A percentile compares a stretch with the other conserved stretches of the same genome.
Conservation (phyloP, 2,888 invertebrate genomes). For the Nomada lathburiana region DNA sequence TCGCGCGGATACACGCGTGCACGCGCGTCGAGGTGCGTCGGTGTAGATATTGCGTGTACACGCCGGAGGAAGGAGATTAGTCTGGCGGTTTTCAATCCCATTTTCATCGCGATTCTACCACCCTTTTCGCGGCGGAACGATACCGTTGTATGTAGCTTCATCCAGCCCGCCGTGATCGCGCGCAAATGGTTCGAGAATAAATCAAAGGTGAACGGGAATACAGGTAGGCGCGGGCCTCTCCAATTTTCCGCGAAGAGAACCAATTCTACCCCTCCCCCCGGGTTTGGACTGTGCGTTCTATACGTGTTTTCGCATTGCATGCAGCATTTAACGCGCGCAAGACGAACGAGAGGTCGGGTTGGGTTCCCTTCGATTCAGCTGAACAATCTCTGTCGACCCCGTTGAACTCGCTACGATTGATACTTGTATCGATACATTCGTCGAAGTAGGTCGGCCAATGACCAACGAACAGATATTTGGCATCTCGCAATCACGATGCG, state of each 20-base stretch:
- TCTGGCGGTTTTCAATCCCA: conserved; percentile 84
- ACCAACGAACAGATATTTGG: conserved; percentile 61
- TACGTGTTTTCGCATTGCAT: conserved; percentile 25
- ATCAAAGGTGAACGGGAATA: conserved; percentile 72
- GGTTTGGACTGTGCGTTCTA: no score
- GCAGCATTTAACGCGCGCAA: conserved; percentile 30
- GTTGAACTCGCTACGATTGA: conserved; percentile 55
- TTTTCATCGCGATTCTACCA: conserved; percentile 80
- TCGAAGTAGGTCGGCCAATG: conserved; percentile 64
- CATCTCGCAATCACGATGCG: conserved; percentile 29
- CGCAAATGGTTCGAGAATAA: conserved; percentile 73
- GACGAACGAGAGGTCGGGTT: conserved; percentile 41
- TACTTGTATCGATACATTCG: conserved; percentile 51
- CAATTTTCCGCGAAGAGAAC: conserved; percentile 19
- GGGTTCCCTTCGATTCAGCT: conserved; percentile 47
- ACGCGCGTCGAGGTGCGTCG: conserved; percentile 45
- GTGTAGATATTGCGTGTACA: conserved; percentile 69
- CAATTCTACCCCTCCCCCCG: neutral
- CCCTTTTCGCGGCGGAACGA: conserved; percentile 59
- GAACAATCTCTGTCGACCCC: conserved; percentile 60
- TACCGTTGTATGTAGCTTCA: conserved; percentile 73
- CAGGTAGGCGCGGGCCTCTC: conserved; percentile 12
- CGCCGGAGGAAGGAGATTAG: conserved; percentile 78
- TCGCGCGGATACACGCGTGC: conserved; percentile 47
- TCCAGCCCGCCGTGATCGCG: conserved; percentile 54